A percentile compares a stretch with the other conserved stretches of the same genome.
Evolutionary conservation across 2,888 invertebrate species (phyloP).

Genomic region (Morpho achilles): DNA sequence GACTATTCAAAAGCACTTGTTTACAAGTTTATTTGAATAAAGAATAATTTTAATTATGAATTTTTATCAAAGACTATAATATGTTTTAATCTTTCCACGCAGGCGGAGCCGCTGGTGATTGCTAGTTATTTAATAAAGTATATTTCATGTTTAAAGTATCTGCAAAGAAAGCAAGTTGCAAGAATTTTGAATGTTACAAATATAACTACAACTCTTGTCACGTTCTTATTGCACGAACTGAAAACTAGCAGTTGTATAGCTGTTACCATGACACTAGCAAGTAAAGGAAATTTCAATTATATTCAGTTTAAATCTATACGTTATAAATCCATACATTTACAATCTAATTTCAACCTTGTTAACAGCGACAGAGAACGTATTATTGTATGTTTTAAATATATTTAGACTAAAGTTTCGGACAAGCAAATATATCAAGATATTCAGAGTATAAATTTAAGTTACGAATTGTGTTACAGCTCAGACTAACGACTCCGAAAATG

Average conservation of each 20-base stretch:
- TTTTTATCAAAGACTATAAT: too few species aligned
- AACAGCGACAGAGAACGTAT: not conserved
- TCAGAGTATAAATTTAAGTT: slow-evolving; percentile 5
- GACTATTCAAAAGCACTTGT: too few species aligned
- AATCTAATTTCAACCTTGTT: not conserved
- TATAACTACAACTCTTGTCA: slow-evolving; percentile 12
- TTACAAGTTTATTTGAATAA: too few species aligned
- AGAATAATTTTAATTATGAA: too few species aligned
- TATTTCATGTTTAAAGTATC: not conserved
- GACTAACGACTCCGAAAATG: slow-evolving; percentile 7
- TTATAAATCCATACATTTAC: not conserved
- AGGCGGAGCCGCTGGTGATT: too few species aligned
- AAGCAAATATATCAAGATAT: slow-evolving; percentile 5
- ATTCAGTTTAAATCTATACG: slow-evolving; percentile 2
- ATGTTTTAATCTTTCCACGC: too few species aligned
- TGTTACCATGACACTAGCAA: slow-evolving; percentile 11
- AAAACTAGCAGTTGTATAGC: slow-evolving; percentile 11
- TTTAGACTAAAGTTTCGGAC: slow-evolving; percentile 5
- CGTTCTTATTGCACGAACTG: slow-evolving; percentile 11
- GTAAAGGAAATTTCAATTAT: slow-evolving; percentile 17
- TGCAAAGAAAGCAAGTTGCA: not conserved
- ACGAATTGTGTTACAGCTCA: slow-evolving; percentile 1
- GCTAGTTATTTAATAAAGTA: too few species aligned
- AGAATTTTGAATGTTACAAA: slow-evolving; percentile 6
- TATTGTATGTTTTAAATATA: not conserved